These are phyloP conservation scores for Deilephila porcellus DNA, from an alignment of 2,888 invertebrate species.

Conservation along the genomic window DNA sequence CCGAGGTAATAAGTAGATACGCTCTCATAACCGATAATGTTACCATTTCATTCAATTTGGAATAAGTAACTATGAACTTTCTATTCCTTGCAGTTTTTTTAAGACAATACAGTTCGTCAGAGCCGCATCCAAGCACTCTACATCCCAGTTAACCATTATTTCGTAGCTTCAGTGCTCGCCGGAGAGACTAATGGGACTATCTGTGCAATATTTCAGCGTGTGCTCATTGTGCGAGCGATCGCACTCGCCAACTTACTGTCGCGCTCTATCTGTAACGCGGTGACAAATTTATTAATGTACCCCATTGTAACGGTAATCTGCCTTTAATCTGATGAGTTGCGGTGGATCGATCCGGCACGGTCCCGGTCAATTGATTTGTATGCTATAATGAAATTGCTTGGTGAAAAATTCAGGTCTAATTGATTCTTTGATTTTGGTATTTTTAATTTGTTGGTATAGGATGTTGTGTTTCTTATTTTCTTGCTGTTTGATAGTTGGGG, in stretches of 20 bases:
- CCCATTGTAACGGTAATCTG: constrained; percentile 73
- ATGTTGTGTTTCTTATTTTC: too few relatives aligned
- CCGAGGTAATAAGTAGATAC: background rate
- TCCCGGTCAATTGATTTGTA: constrained; percentile 4
- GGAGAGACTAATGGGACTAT: constrained; percentile 80
- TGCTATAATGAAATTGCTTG: background rate
- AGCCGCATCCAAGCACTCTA: constrained; percentile 38
- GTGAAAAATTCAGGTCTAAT: background rate
- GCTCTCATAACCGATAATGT: too few relatives aligned
- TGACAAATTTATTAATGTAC: constrained; percentile 83
- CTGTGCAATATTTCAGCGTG: constrained; percentile 75
- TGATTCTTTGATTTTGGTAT: background rate
- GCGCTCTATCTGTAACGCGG: constrained; percentile 75
- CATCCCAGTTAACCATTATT: constrained; percentile 67
- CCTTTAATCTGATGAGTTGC: constrained; percentile 70
- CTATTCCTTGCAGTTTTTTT: background rate
- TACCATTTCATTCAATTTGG: too few relatives aligned
- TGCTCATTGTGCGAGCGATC: constrained; percentile 75
- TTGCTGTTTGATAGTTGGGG: too few relatives aligned
- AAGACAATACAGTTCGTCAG: background rate
- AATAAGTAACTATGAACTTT: too few relatives aligned
- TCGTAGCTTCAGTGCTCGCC: constrained; percentile 59
- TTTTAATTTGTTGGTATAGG: too few relatives aligned
- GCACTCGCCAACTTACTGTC: constrained; percentile 45
- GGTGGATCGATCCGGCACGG: constrained; percentile 31